phyloP scores from a whole-genome alignment of 2,888 invertebrate species.

The Troides aeacus region DNA sequence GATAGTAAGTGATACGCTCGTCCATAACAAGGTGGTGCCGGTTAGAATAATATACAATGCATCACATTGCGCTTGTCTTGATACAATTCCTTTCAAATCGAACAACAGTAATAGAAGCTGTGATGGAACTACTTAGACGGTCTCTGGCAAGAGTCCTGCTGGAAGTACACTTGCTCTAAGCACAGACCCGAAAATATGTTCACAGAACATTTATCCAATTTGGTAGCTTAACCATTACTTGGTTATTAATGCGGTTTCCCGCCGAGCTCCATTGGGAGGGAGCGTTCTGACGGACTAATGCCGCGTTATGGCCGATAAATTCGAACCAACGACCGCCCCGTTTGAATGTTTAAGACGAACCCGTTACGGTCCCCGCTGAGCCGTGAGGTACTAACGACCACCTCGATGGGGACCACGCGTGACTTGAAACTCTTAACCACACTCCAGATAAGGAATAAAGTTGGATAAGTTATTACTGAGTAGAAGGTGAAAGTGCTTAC shows the following conservation, averaged over 20 bases:
- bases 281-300: slow-evolving; percentile 38
- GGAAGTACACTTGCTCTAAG: too few relatives aligned
- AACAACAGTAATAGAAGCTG: too few relatives aligned
- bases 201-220: slow-evolving; percentile 16
- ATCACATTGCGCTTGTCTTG: too few relatives aligned
- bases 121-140: too few relatives aligned
- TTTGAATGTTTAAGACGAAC: slow-evolving; percentile 31
- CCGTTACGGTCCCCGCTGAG: slow-evolving; percentile 36
- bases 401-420: slow-evolving; percentile 42
- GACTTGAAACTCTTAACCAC: slow-evolving; percentile 47
- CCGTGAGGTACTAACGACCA: slow-evolving; percentile 35
- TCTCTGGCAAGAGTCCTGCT: too few relatives aligned
- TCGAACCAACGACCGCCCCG: slow-evolving; percentile 33
- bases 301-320: slow-evolving; percentile 37
- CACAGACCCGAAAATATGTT: background rate
- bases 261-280: slow-evolving; percentile 38
- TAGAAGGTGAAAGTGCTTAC: slow-evolving; percentile 1
- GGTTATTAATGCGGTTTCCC: slow-evolving; percentile 34
- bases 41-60: too few relatives aligned
- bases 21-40: too few relatives aligned
- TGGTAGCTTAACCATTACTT: slow-evolving; percentile 9
- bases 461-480: slow-evolving; percentile 24
- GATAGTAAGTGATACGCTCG: too few relatives aligned
- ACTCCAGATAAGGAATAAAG: slow-evolving; percentile 32
- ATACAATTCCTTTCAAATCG: too few relatives aligned